Percentiles rank a stretch among this genome's conserved stretches.
phyloP scores from a whole-genome alignment of 1,140 invertebrate genomes.

The Trypoxylus dichotomus region DNA sequence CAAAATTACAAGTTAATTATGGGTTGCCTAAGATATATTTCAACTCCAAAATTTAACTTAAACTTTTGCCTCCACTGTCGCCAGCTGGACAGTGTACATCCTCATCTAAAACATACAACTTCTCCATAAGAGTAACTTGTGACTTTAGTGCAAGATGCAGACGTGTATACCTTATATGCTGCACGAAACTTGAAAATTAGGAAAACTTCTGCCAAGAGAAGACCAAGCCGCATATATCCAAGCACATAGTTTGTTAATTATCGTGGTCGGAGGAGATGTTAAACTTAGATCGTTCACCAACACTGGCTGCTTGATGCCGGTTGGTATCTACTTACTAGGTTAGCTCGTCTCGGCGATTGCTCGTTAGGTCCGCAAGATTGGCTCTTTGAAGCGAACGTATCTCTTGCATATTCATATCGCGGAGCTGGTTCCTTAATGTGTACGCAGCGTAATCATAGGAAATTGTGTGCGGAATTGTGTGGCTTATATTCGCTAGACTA shows the following conservation, averaged over 20 bases:
- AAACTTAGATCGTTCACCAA: conserved; percentile 7
- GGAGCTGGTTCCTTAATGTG: neutral
- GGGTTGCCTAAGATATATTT: no score
- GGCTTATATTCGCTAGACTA: neutral
- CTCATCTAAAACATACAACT: no score
- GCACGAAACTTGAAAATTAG: neutral
- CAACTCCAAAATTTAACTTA: no score
- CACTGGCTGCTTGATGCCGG: neutral
- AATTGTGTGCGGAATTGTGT: conserved; percentile 18
- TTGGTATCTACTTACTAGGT: neutral
- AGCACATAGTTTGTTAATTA: conserved; percentile 7
- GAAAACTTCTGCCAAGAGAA: neutral
- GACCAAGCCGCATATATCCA: neutral
- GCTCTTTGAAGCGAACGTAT: neutral
- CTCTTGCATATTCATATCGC: conserved; percentile 23
- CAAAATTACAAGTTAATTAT: no score
- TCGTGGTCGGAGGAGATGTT: neutral
- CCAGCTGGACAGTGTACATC: no score
- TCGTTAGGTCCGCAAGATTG: conserved; percentile 15
- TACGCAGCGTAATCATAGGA: conserved; percentile 24
- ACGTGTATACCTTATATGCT: neutral
- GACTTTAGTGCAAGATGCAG: neutral
- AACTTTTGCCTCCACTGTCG: no score
- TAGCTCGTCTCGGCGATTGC: neutral
- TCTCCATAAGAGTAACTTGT: no score